Percentiles rank a stretch among this genome's conserved stretches.
phyloP scores from a whole-genome alignment of 2,888 invertebrate species.

The Tridacna gigas region DNA sequence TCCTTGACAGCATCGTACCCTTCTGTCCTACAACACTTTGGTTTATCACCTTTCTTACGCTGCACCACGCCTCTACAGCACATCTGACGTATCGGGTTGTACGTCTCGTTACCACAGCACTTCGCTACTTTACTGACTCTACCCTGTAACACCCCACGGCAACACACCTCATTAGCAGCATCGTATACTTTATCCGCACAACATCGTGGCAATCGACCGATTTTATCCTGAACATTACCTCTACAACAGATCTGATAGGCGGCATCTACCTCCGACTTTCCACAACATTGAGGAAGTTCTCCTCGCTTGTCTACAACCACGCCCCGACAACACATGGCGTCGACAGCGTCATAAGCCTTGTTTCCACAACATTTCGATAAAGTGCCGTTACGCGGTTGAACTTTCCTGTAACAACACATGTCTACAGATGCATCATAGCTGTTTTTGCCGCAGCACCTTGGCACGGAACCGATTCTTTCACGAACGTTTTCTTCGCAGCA shows the following conservation, averaged over 20 bases:
- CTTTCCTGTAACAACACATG: slow-evolving; percentile 45
- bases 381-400: slow-evolving; percentile 38
- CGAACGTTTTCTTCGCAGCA: slow-evolving; percentile 49
- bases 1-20: slow-evolving; percentile 53
- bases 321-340: slow-evolving; percentile 46
- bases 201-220: slow-evolving; percentile 48
- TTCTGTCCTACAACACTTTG: slow-evolving; percentile 43
- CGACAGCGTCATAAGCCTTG: slow-evolving; percentile 41
- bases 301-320: slow-evolving; percentile 40
- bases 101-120: slow-evolving; percentile 53
- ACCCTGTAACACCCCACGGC: slow-evolving; percentile 39
- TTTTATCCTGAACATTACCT: slow-evolving; percentile 37
- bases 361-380: slow-evolving; percentile 53
- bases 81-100: slow-evolving; percentile 49
- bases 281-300: slow-evolving; percentile 52
- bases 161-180: slow-evolving; percentile 45
- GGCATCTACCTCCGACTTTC: slow-evolving; percentile 40
- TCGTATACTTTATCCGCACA: slow-evolving; percentile 45
- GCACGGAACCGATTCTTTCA: slow-evolving; percentile 41
- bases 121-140: slow-evolving; percentile 28
- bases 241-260: slow-evolving; percentile 51
- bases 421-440: slow-evolving; percentile 46
- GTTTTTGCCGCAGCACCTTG: slow-evolving; percentile 42
- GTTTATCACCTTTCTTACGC: slow-evolving; percentile 49
- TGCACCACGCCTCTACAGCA: slow-evolving; percentile 52